phyloP scores from a whole-genome alignment of 2,113 vertebrate genomes.

The Dromas ardeola region DNA sequence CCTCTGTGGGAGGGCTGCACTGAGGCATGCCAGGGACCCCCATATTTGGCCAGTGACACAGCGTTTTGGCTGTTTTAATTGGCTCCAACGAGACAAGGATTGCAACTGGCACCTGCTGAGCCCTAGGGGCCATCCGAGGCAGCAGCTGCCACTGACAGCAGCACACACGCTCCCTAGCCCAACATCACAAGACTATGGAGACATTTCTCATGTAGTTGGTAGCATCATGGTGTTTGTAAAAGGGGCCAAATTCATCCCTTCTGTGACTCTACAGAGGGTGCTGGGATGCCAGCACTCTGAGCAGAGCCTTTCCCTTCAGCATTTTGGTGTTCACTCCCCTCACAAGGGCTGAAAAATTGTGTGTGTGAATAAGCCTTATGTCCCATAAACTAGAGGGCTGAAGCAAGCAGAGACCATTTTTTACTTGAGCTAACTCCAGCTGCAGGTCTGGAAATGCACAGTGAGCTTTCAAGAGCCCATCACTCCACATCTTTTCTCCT shows the following conservation, averaged over 20 bases:
- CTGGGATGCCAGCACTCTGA: background rate
- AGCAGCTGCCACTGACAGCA: slow-evolving; percentile 3
- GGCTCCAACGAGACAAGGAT: background rate
- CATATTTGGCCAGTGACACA: slow-evolving; percentile 57
- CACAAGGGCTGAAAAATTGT: background rate
- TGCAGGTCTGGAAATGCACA: background rate
- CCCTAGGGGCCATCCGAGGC: background rate
- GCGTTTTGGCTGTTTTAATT: slow-evolving; percentile 3
- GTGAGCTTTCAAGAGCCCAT: background rate
- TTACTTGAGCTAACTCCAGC: background rate
- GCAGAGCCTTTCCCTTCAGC: background rate
- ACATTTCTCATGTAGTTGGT: background rate
- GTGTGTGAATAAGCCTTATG: background rate
- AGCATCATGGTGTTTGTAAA: background rate
- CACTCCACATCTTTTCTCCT: background rate
- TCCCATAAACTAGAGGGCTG: background rate
- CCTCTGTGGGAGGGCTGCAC: background rate
- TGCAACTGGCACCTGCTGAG: slow-evolving; percentile 4
- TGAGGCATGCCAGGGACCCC: background rate
- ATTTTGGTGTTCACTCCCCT: background rate
- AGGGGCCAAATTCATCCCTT: background rate
- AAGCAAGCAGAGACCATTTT: background rate
- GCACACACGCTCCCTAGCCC: background rate
- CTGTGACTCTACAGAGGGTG: background rate
- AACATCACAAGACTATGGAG: background rate